Percentiles rank a stretch among this genome's conserved stretches.
Evolutionary conservation across 2,113 vertebrate genomes (phyloP).

Genomic region (Steatornis caripensis): DNA sequence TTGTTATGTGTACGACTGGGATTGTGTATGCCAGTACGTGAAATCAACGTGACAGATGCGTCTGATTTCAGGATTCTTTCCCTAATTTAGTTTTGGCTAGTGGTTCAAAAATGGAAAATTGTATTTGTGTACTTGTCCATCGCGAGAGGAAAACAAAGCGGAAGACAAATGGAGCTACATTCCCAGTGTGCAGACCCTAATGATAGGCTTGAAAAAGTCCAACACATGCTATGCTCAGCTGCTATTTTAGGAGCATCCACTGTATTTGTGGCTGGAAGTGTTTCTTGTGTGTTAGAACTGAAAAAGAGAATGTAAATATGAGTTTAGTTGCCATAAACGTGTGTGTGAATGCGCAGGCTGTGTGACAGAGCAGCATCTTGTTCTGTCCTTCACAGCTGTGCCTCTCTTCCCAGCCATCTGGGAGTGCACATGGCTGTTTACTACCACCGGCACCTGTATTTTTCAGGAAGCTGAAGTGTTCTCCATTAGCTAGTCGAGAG

Average conservation of each 20-base stretch:
- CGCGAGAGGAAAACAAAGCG: neutral
- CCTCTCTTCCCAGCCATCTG: too few relatives aligned
- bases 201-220: neutral
- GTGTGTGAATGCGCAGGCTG: too few relatives aligned
- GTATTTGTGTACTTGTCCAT: neutral
- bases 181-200: neutral
- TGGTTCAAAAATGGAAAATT: neutral
- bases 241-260: constrained; percentile 10
- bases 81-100: neutral
- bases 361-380: neutral
- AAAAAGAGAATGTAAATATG: neutral
- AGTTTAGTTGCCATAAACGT: neutral
- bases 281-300: neutral
- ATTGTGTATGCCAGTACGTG: neutral
- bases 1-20: fast-evolving
- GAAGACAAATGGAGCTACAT: neutral
- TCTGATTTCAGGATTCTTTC: neutral
- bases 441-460: fast-evolving
- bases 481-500: fast-evolving
- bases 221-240: neutral
- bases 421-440: fast-evolving
- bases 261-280: constrained; percentile 1
- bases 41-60: neutral
- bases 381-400: neutral
- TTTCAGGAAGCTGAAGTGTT: neutral